Base-by-base conservation (phyloP, 1,140 invertebrate genomes). In the Dendroctonus valens region DNA sequence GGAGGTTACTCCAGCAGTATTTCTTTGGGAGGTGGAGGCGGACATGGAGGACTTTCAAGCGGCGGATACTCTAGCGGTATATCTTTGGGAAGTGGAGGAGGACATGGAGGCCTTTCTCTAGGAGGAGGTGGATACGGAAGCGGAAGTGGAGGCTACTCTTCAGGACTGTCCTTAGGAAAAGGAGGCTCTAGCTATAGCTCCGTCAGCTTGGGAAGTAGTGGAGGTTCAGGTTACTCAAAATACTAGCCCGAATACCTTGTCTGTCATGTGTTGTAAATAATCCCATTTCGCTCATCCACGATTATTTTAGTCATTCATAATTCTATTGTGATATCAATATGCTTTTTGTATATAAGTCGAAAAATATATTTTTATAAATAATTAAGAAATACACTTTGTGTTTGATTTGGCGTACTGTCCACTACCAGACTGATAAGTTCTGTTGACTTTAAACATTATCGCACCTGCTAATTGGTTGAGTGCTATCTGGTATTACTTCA, bases 221-320 rank as follows among this genome's bases (percentile, higher is more conserved):
- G 55, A 37, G 57, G 64, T n/a, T 41, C 51, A 9, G 59, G 59
- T 5, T 67, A 67, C 50, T 67, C 65, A 40, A 67, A 67, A 40
- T 37, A 67, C 38, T 67, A 55, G 42, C 41, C 5, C 14, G 11
- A 14, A 59, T 38, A 38, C 41, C n/a, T 26, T 39, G 4, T 3
- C 51, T 39, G 15, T 58, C 39, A 11, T 52, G 41, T 26, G 26
- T 26, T 26, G 26, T 26, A 26, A 26, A 26, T 26, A 26, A 26
- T 26, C 26, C 9, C 8, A 52, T 7, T 52, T 52, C 26, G 26
- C 5, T 6, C n/a, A 37, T 12, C 26, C 50, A 52, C 37, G 12
- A 26, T 52, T 37, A 26, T 52, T n/a, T 52, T 15, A 52, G 9
- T 37, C 12, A 15, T 6, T 52, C 50, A 26, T 52, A 9, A 15